These are phyloP conservation scores for Arnoldichthys spilopterus DNA, from an alignment of 2,797 vertebrate genomes.

Conservation along the genomic window DNA sequence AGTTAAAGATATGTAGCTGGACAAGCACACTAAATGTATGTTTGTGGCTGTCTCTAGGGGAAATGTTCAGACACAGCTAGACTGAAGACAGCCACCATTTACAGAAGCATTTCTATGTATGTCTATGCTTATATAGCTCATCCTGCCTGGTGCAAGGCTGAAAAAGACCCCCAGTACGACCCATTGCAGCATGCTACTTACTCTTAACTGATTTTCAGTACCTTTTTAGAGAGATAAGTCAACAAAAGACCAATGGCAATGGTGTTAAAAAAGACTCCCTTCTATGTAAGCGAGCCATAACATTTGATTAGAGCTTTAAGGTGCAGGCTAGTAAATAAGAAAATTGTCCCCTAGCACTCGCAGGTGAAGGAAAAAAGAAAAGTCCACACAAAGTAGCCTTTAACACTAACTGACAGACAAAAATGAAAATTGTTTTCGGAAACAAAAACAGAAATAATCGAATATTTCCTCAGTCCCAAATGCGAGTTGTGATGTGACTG, in stretches of 20 bases:
- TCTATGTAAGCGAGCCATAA: neutral
- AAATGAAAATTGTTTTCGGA: neutral
- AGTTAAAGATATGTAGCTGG: neutral
- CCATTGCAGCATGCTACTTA: neutral
- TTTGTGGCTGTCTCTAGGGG: neutral
- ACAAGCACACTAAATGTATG: neutral
- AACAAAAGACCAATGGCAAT: conserved; percentile 53
- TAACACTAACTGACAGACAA: conserved; percentile 54
- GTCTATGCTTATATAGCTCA: neutral
- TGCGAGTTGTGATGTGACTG: conserved; percentile 39
- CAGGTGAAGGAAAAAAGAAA: conserved; percentile 38
- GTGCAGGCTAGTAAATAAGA: conserved; percentile 50
- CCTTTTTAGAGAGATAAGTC: conserved; percentile 61
- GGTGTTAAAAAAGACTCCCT: conserved; percentile 24
- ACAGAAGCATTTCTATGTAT: neutral
- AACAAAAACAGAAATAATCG: conserved; percentile 30
- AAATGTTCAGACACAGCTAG: neutral
- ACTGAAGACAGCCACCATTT: neutral
- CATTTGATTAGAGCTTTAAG: conserved; percentile 32
- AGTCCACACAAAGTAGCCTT: conserved; percentile 27
- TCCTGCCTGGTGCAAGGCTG: neutral
- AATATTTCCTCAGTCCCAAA: conserved; percentile 17
- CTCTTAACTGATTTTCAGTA: conserved; percentile 63
- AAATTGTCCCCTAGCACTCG: conserved; percentile 52
- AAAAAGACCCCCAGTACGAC: neutral